Conservation (phyloP, 2,797 vertebrate genomes). For the Galago senegalensis region DNA sequence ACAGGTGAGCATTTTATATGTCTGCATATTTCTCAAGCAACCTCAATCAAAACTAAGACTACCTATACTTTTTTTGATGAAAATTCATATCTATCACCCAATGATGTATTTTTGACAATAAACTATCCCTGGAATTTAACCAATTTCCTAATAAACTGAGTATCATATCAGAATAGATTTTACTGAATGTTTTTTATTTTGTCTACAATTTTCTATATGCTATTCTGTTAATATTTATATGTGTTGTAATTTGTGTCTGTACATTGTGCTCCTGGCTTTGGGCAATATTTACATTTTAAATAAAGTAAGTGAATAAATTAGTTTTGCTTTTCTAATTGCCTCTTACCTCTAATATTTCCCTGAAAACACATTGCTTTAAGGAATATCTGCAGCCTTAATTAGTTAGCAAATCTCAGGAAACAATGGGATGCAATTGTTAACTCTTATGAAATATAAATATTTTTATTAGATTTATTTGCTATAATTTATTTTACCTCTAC, state of each 20-base stretch:
- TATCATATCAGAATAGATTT: neutral
- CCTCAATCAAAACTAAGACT: neutral
- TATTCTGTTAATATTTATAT: neutral
- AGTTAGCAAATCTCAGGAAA: slow-evolving; percentile 20
- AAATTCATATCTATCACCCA: neutral
- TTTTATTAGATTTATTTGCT: slow-evolving; percentile 32
- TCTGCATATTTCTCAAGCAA: neutral
- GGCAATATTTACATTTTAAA: slow-evolving; percentile 62
- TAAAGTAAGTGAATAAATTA: slow-evolving; percentile 66
- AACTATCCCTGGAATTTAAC: neutral
- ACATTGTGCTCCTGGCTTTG: slow-evolving; percentile 26
- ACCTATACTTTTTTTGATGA: neutral
- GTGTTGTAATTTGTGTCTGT: slow-evolving; percentile 15
- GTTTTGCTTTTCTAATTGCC: slow-evolving; percentile 27
- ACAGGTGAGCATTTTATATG: neutral
- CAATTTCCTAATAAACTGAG: neutral
- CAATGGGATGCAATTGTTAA: neutral
- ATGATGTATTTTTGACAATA: neutral
- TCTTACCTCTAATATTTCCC: slow-evolving; percentile 55
- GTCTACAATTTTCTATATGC: neutral
- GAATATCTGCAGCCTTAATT: neutral
- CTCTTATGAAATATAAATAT: slow-evolving; percentile 61
- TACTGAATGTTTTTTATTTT: neutral
- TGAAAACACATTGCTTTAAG: slow-evolving; percentile 31
- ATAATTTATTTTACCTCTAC: neutral